Conservation (phyloP, 2,113 vertebrate genomes). For the Enhydra lutris region DNA sequence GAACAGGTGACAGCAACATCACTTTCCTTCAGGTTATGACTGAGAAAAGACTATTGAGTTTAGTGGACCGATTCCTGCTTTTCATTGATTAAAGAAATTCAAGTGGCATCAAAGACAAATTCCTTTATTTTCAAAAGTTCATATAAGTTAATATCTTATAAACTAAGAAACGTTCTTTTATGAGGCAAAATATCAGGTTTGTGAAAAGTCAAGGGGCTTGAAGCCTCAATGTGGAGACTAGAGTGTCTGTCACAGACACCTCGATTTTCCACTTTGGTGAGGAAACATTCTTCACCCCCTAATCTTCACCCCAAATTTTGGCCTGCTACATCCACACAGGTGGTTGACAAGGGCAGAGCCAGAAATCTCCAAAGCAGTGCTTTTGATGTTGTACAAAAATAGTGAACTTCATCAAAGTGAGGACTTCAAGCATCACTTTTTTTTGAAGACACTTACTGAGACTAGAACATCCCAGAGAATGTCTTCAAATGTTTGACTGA, state of each 20-base stretch:
- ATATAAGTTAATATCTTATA: neutral
- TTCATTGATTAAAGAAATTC: neutral
- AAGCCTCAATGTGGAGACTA: neutral
- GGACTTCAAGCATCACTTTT: neutral
- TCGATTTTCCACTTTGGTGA: too few relatives aligned
- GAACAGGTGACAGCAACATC: neutral
- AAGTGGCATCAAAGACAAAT: neutral
- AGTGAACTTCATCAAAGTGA: neutral
- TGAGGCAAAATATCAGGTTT: neutral
- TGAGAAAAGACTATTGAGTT: neutral
- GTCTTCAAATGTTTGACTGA: neutral
- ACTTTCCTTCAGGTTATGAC: neutral
- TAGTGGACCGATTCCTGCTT: neutral
- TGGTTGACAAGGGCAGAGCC: neutral
- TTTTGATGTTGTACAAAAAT: neutral
- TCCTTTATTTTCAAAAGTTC: neutral
- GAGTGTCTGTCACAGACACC: accelerated
- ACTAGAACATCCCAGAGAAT: neutral
- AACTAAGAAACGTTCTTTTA: neutral
- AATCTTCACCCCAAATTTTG: neutral
- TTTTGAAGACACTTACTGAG: neutral
- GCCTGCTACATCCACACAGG: accelerated
- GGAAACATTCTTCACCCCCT: accelerated
- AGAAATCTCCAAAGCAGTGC: accelerated
- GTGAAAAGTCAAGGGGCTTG: neutral